A percentile compares a stretch with the other conserved stretches of the same genome.
These are phyloP conservation scores for Pseudonaja textilis DNA, from an alignment of 2,113 vertebrate genomes.

Conservation along the genomic window DNA sequence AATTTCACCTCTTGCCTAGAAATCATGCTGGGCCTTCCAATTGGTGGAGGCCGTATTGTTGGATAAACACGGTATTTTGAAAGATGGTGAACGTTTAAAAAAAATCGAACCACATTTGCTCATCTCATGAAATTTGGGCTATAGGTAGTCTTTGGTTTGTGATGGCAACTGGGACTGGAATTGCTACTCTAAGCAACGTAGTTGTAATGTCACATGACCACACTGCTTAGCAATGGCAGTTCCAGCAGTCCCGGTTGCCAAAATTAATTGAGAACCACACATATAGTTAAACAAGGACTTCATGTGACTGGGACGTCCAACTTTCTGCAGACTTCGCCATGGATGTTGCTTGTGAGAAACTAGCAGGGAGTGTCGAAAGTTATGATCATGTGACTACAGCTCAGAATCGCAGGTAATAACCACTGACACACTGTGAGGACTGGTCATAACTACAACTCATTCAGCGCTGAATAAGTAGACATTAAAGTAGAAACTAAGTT, in stretches of 20 bases:
- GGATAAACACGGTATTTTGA: background rate
- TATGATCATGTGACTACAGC: background rate
- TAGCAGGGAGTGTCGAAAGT: background rate
- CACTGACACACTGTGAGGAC: background rate
- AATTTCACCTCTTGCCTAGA: no score
- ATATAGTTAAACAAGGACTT: background rate
- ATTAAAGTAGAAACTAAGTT: rapidly evolving
- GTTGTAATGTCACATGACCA: background rate
- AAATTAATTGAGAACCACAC: background rate
- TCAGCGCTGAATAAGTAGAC: background rate
- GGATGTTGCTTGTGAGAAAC: background rate
- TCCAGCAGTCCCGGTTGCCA: background rate
- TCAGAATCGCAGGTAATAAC: background rate
- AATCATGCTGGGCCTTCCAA: no score
- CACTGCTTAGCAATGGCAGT: background rate
- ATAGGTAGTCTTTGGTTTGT: background rate
- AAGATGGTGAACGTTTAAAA: background rate
- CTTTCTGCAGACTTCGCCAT: background rate
- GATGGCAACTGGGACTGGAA: background rate
- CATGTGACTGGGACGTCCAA: background rate
- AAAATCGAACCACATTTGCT: background rate
- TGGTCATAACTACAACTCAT: background rate
- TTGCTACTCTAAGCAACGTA: background rate
- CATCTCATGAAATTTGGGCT: background rate
- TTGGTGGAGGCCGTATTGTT: no score